A percentile compares a stretch with the other conserved stretches of the same genome.
Conservation (phyloP, 2,797 vertebrate genomes). For the Sebastes oblongus region DNA sequence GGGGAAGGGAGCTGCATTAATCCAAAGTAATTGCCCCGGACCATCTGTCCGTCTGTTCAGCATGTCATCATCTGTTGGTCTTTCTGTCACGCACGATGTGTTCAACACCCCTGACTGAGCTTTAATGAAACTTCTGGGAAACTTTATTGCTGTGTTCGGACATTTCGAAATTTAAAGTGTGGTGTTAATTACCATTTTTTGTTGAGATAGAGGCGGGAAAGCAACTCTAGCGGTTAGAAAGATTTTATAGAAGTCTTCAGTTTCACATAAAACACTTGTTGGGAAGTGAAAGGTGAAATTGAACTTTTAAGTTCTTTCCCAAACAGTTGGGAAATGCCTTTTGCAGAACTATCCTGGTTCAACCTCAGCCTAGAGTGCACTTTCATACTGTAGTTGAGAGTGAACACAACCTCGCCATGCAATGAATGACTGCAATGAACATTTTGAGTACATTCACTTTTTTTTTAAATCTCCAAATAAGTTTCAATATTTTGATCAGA, state of each 20-base stretch:
- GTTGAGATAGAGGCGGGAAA: not conserved
- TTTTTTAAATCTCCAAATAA: not conserved
- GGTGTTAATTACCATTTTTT: not conserved
- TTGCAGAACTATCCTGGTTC: conserved; percentile 34
- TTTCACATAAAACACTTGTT: conserved; percentile 13
- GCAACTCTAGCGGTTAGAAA: not conserved
- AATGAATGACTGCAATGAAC: not conserved
- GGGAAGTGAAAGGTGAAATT: conserved; percentile 39
- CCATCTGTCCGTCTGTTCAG: conserved; percentile 39
- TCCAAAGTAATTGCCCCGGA: conserved; percentile 23
- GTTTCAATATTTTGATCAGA: not conserved
- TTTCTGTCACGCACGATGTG: not conserved
- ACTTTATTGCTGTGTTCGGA: not conserved
- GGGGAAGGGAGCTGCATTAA: conserved; percentile 25
- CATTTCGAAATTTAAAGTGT: not conserved
- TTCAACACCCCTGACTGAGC: not conserved
- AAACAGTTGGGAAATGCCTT: conserved; percentile 35
- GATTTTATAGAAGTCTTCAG: conserved; percentile 5
- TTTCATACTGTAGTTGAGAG: not conserved
- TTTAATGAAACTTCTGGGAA: conserved; percentile 6
- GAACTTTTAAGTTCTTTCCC: conserved; percentile 26
- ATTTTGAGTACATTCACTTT: not conserved
- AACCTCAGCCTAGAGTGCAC: not conserved
- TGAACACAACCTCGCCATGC: not conserved
- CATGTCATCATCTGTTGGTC: conserved; percentile 22